Percentiles rank a stretch among this genome's conserved stretches.
Evolutionary conservation across 2,797 vertebrate species (phyloP).

Genomic region (Dipus sagitta): DNA sequence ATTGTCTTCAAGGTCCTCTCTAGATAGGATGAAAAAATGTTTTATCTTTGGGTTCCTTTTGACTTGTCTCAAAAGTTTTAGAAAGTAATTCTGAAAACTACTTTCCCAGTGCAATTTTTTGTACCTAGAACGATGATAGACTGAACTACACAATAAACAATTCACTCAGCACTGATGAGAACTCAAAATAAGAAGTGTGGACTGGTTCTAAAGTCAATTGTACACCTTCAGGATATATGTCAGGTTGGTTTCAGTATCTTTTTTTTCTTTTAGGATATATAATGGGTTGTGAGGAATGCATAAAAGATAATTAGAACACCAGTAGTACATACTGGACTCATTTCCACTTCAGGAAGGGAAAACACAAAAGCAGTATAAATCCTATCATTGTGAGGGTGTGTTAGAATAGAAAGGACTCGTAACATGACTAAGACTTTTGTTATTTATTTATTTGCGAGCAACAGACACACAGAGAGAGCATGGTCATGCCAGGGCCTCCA

Average conservation of each 20-base stretch:
- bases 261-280: background rate
- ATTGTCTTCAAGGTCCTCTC: too few relatives aligned
- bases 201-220: slow-evolving; percentile 15
- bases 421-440: background rate
- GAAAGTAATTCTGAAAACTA: background rate
- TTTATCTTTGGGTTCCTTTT: background rate
- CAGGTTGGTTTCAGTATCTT: background rate
- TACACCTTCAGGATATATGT: background rate
- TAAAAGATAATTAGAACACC: background rate
- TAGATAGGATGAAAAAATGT: background rate
- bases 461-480: too few relatives aligned
- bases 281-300: background rate
- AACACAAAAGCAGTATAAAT: background rate
- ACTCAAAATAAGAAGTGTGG: background rate
- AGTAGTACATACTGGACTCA: background rate
- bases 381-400: background rate
- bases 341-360: background rate
- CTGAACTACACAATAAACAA: background rate
- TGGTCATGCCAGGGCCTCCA: too few relatives aligned
- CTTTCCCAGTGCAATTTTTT: background rate
- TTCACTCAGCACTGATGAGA: background rate
- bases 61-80: background rate
- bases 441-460: too few relatives aligned
- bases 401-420: background rate
- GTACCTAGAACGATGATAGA: background rate